Evolutionary conservation across 2,797 vertebrate genomes (phyloP).

Genomic region (Sebastes itinus): DNA sequence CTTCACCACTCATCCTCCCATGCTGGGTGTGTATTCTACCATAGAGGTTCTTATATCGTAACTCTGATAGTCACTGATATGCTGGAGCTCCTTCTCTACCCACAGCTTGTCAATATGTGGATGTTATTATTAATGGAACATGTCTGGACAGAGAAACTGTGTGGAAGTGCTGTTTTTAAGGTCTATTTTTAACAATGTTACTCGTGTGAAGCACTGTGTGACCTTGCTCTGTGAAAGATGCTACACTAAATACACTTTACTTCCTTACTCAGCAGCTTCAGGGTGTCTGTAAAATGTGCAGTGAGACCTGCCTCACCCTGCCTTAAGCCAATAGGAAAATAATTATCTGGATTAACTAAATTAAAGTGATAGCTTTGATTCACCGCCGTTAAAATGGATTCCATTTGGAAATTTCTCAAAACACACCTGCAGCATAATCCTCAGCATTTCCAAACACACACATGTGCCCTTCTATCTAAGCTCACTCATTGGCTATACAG

Average conservation of each 20-base stretch:
- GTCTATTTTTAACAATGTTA: neutral
- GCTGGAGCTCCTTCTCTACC: neutral
- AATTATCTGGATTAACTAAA: neutral
- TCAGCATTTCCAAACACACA: neutral
- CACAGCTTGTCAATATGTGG: conserved; percentile 1
- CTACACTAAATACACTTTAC: neutral
- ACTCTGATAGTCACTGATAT: conserved; percentile 12
- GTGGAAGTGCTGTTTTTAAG: neutral
- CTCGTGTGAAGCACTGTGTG: neutral
- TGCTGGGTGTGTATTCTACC: neutral
- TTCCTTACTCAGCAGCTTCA: neutral
- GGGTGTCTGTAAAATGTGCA: neutral
- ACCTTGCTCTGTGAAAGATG: neutral
- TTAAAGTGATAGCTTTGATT: neutral
- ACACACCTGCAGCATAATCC: neutral
- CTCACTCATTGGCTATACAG: neutral
- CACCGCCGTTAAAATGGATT: neutral
- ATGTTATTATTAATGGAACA: conserved; percentile 11
- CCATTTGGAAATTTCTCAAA: neutral
- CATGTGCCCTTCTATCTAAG: neutral
- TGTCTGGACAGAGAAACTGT: neutral
- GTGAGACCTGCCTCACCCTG: neutral
- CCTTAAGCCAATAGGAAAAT: neutral
- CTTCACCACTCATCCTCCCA: neutral
- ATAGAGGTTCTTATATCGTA: conserved; percentile 4